Evolutionary conservation across 1,140 invertebrate species (phyloP).

Genomic region (Drosophila micromelanica): DNA sequence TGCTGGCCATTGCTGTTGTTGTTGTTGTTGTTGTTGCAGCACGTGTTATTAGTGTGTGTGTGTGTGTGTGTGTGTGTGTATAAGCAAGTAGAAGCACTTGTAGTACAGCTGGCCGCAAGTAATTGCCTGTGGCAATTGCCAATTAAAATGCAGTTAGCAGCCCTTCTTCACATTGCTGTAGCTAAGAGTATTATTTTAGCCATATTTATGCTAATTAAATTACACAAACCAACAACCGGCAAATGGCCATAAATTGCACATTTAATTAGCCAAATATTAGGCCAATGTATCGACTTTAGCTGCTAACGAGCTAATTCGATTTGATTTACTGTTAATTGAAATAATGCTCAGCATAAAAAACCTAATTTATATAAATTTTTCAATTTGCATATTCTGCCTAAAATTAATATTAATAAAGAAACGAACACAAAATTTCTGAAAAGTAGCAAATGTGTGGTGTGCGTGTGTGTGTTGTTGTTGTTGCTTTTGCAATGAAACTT

Average conservation of each 20-base stretch:
- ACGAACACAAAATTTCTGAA: slow-evolving; percentile 20
- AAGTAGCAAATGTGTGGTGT: slow-evolving; percentile 3
- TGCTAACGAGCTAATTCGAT: no score
- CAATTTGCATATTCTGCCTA: slow-evolving; percentile 14
- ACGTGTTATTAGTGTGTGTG: not conserved
- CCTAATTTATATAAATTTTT: slow-evolving; percentile 13
- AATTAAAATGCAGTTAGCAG: slow-evolving; percentile 50
- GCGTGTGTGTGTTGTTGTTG: slow-evolving; percentile 16
- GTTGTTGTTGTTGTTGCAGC: not conserved
- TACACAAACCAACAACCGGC: slow-evolving; percentile 7
- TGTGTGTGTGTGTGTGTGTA: not conserved
- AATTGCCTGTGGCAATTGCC: slow-evolving; percentile 50
- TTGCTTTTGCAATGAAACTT: slow-evolving; percentile 55
- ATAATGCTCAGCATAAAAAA: slow-evolving; percentile 13
- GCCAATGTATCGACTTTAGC: no score
- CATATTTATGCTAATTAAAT: slow-evolving; percentile 43
- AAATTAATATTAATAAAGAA: slow-evolving; percentile 33
- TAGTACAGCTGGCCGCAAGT: slow-evolving; percentile 19
- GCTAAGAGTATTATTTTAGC: slow-evolving; percentile 26
- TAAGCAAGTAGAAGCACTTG: no score
- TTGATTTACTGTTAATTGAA: not conserved
- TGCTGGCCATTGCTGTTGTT: not conserved
- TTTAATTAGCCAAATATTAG: slow-evolving; percentile 31
- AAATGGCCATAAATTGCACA: slow-evolving; percentile 7
- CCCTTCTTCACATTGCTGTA: not conserved